Conservation (phyloP, 1,140 invertebrate genomes). For the Sycophila sp. region DNA sequence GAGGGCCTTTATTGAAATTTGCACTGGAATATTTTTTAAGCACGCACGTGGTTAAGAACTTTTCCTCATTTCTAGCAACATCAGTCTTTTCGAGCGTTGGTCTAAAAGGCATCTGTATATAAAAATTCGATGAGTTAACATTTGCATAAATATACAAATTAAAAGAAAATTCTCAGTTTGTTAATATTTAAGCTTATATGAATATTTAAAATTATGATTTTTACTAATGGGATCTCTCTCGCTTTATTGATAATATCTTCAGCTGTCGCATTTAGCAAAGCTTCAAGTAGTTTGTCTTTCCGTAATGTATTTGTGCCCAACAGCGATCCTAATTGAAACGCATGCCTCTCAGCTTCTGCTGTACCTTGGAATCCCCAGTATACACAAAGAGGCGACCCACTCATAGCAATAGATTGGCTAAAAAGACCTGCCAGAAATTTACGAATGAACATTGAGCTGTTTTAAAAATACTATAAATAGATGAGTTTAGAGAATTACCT, state of each 20-base stretch:
- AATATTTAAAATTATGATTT: too few species aligned
- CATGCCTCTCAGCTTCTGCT: background rate
- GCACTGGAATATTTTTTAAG: conserved; percentile 65
- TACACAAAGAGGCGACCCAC: background rate
- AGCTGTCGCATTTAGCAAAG: background rate
- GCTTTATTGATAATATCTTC: conserved; percentile 34
- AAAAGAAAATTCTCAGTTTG: conserved; percentile 68
- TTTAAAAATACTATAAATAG: background rate
- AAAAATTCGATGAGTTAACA: too few species aligned
- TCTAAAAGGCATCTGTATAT: conserved; percentile 63
- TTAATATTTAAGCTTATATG: too few species aligned
- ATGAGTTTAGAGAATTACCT: conserved; percentile 34
- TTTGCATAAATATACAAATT: too few species aligned
- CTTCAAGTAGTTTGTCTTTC: background rate
- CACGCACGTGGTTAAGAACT: conserved; percentile 70
- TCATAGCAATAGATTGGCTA: background rate
- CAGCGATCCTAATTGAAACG: background rate
- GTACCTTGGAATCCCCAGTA: background rate
- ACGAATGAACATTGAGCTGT: background rate
- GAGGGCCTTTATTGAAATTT: conserved; percentile 67
- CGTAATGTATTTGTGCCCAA: background rate
- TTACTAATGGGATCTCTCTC: background rate
- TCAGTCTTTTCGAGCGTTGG: conserved; percentile 56
- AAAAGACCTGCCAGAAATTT: conserved; percentile 1
- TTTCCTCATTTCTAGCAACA: conserved; percentile 54